Percentiles rank a stretch among this genome's conserved stretches.
Conservation (phyloP, 1,140 invertebrate genomes). For the Aphelinus certus region DNA sequence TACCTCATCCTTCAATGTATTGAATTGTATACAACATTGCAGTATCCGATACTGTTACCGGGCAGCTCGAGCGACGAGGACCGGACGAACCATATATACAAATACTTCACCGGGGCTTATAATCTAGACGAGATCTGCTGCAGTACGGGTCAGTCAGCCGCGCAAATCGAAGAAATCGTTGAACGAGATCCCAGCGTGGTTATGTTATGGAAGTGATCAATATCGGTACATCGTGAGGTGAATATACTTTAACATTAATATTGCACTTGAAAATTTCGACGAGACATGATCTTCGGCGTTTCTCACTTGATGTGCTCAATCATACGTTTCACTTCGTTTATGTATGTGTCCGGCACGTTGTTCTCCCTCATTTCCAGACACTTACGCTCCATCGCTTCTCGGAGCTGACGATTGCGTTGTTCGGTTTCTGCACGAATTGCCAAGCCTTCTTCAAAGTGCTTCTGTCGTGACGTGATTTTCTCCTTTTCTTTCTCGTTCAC, state of each 20-base stretch:
- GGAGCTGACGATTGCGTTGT: slow-evolving; percentile 67
- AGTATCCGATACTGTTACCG: slow-evolving; percentile 66
- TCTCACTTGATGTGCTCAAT: slow-evolving; percentile 52
- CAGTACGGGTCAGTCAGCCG: slow-evolving; percentile 79
- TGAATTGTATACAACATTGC: slow-evolving; percentile 5
- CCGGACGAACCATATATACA: slow-evolving; percentile 59
- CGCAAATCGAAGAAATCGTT: slow-evolving; percentile 85
- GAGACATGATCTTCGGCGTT: neutral
- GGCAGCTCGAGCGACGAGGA: slow-evolving; percentile 53
- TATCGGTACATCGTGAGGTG: too few relatives aligned
- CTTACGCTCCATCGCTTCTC: slow-evolving; percentile 70
- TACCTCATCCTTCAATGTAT: neutral
- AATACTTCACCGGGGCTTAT: slow-evolving; percentile 81
- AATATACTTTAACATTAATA: too few relatives aligned
- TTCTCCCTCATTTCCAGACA: slow-evolving; percentile 66
- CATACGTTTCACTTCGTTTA: slow-evolving; percentile 59
- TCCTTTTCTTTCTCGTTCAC: slow-evolving; percentile 76
- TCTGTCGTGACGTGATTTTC: slow-evolving; percentile 69
- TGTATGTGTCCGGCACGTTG: slow-evolving; percentile 58
- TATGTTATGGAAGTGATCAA: slow-evolving; percentile 81
- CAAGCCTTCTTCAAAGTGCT: slow-evolving; percentile 72
- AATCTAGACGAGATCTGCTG: slow-evolving; percentile 92
- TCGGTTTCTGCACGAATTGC: slow-evolving; percentile 70
- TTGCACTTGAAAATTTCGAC: too few relatives aligned
- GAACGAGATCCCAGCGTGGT: slow-evolving; percentile 87